A percentile compares a stretch with the other conserved stretches of the same genome.
These are phyloP conservation scores for Meda fulgida DNA, from an alignment of 2,797 vertebrate genomes.

Conservation along the genomic window DNA sequence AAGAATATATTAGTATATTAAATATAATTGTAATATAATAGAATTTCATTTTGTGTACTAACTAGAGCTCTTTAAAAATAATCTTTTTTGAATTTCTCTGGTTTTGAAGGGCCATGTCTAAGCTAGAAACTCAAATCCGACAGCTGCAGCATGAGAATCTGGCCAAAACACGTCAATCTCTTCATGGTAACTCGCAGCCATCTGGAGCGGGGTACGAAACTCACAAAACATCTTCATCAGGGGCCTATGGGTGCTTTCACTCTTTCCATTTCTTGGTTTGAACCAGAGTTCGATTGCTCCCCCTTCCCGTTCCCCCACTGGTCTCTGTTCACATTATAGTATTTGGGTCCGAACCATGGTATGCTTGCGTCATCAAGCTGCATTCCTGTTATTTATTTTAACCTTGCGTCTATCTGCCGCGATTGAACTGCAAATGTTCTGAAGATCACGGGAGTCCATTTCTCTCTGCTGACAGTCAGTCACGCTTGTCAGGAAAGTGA, in stretches of 20 bases:
- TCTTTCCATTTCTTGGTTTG: background rate
- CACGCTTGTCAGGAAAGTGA: background rate
- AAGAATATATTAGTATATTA: background rate
- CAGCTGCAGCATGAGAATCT: constrained; percentile 92
- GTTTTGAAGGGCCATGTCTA: constrained; percentile 82
- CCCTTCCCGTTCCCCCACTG: background rate
- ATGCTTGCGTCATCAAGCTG: background rate
- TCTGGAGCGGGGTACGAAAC: constrained; percentile 81
- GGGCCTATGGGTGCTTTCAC: background rate
- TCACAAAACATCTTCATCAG: background rate
- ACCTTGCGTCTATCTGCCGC: background rate
- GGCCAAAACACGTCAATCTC: constrained; percentile 75
- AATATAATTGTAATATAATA: background rate
- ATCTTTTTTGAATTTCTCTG: background rate
- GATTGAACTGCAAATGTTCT: background rate
- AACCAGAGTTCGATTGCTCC: background rate
- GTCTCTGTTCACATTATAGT: background rate
- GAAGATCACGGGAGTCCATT: background rate
- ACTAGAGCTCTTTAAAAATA: background rate
- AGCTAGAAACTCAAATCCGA: constrained; percentile 93
- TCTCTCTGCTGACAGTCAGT: background rate
- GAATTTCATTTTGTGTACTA: background rate
- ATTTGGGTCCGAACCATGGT: background rate
- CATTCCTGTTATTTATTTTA: background rate
- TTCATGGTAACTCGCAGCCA: constrained; percentile 73